These are phyloP conservation scores for Jacana jacana DNA, from an alignment of 2,113 vertebrate genomes.

Conservation along the genomic window DNA sequence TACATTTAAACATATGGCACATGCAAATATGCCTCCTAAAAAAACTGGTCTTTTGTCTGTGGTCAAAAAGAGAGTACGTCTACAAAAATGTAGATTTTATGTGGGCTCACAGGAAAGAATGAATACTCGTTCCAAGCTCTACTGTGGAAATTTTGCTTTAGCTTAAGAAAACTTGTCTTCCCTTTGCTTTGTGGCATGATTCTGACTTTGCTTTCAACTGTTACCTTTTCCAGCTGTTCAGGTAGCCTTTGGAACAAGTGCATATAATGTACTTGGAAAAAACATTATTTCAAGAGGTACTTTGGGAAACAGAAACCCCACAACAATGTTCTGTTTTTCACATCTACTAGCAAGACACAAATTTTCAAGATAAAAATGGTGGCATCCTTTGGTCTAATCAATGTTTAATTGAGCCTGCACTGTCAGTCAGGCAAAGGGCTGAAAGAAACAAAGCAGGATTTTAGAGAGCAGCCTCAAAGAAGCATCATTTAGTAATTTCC, in stretches of 20 bases:
- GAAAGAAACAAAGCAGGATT: neutral
- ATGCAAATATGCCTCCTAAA: neutral
- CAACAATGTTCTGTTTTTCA: neutral
- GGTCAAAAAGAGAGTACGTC: neutral
- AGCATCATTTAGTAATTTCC: neutral
- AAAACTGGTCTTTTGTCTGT: neutral
- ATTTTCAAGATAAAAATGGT: neutral
- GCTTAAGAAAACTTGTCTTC: neutral
- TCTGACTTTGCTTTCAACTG: neutral
- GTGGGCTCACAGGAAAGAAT: neutral
- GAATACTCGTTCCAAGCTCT: neutral
- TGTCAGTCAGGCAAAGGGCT: neutral
- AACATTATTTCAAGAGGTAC: neutral
- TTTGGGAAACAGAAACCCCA: neutral
- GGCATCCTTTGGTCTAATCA: neutral
- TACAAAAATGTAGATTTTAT: neutral
- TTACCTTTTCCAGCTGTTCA: neutral
- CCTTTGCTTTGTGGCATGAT: neutral
- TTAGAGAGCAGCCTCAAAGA: neutral
- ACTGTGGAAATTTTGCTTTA: neutral
- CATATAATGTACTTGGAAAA: neutral
- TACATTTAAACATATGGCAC: neutral
- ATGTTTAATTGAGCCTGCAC: conserved; percentile 26
- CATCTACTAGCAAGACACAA: neutral
- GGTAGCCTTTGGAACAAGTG: neutral